A percentile compares a stretch with the other conserved stretches of the same genome.
Conservation (phyloP, 1,140 invertebrate genomes). For the Lasioglossum albipes region DNA sequence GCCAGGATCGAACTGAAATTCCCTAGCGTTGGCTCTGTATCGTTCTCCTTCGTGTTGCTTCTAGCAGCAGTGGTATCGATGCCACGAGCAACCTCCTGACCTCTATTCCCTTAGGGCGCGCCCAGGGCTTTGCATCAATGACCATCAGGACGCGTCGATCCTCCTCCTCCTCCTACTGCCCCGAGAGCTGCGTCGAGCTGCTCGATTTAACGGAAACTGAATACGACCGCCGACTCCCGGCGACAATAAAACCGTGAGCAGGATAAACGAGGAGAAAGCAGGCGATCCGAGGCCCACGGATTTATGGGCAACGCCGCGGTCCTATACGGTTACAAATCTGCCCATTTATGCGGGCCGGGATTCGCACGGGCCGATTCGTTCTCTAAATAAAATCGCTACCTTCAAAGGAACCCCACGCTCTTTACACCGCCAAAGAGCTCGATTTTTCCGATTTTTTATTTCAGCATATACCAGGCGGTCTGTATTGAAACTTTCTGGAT, state of each 20-base stretch:
- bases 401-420: background rate
- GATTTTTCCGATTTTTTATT: too few relatives aligned
- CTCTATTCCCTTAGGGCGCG: background rate
- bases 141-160: constrained; percentile 9
- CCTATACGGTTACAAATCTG: constrained; percentile 29
- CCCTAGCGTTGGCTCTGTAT: constrained; percentile 4
- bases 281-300: background rate
- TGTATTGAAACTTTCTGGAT: too few relatives aligned
- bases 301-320: constrained; percentile 12
- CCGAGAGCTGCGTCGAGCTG: background rate
- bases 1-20: constrained; percentile 17
- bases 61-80: too few relatives aligned
- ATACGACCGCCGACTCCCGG: constrained; percentile 2
- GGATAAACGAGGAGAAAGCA: constrained; percentile 1
- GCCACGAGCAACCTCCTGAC: background rate
- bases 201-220: constrained; percentile 35
- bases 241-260: constrained; percentile 25
- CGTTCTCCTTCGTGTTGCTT: background rate
- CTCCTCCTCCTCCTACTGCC: background rate
- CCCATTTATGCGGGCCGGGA: constrained; percentile 8
- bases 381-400: background rate
- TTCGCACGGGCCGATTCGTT: background rate
- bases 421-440: too few relatives aligned
- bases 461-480: too few relatives aligned
- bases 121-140: too few relatives aligned